These are phyloP conservation scores for Taenioides sp. DNA, from an alignment of 2,797 vertebrate genomes.

Conservation along the genomic window DNA sequence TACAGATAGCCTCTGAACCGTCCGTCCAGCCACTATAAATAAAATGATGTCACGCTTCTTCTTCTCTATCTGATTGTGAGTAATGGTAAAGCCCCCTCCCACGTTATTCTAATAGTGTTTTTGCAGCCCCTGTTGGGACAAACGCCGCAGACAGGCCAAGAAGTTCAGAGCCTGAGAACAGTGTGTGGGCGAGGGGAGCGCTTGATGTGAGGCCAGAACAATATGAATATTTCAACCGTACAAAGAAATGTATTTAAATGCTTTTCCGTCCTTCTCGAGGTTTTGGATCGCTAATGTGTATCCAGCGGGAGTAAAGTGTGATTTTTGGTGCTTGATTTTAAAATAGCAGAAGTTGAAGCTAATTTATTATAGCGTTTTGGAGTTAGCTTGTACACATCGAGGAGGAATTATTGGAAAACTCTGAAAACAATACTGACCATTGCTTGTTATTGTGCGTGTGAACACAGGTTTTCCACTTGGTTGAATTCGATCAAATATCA, in stretches of 20 bases:
- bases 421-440: not conserved
- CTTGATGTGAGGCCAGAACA: slow-evolving; percentile 32
- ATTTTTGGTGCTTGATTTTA: not conserved
- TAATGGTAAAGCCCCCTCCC: slow-evolving; percentile 61
- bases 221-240: slow-evolving; percentile 41
- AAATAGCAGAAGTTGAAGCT: slow-evolving; percentile 5
- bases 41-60: slow-evolving; percentile 69
- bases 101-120: slow-evolving; percentile 67
- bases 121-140: slow-evolving; percentile 57
- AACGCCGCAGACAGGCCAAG: slow-evolving; percentile 51
- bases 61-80: slow-evolving; percentile 68
- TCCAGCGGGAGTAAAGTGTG: slow-evolving; percentile 3
- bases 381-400: not conserved
- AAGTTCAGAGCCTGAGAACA: slow-evolving; percentile 56
- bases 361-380: not conserved
- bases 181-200: slow-evolving; percentile 41
- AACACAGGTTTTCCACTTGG: too few relatives aligned
- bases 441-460: not conserved
- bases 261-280: slow-evolving; percentile 9
- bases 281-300: slow-evolving; percentile 9
- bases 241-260: slow-evolving; percentile 20
- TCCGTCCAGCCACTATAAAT: slow-evolving; percentile 69
- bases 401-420: not conserved
- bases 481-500: too few relatives aligned
- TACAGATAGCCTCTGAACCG: slow-evolving; percentile 49